Evolutionary conservation across 1,140 invertebrate species (phyloP), one percentile per base, ranked within the genome.

Genomic region (Papilio polytes): DNA sequence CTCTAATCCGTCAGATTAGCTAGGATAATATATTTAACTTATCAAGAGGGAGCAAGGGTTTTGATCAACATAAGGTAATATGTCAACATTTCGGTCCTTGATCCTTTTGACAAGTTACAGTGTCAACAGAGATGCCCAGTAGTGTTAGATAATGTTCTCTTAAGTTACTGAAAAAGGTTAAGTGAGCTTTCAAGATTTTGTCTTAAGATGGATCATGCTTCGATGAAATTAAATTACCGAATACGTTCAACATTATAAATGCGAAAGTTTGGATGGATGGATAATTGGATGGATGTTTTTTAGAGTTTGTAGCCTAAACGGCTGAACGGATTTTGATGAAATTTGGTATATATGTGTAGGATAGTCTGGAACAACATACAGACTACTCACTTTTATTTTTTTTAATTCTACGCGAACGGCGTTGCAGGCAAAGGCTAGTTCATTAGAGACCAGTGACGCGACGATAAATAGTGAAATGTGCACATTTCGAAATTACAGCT

Each of bases 21-120:
- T 15, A 70, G 26, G 12, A 31, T 18, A 31, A 13, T 13, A 36
- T 70, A 70, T 70, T 70, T 36, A 70, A 31, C 26, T 31, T 13
- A 70, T 36, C 63, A 70, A 70, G 31, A 70, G 26, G 63, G 63
- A 31, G 26, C 26, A 70, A 70, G 63, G 63, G 63, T 70, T 70
- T 70, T 70, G 63, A 18, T 26, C 31, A 70, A 70, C 63, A 18
- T 70, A 18, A 70, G 26, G 63, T 36, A 31, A 59, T 59, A 36
- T 70, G 12, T 70, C 26, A 36, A 70, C 63, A 70, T 31, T 10
- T 70, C 26, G 31, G 26, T 31, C 63, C 63, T 31, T 15, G 63
- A 70, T 70, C 63, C 63, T 36, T 13, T 70, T 31, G 63, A 31
- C 63, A 31, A 66, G 20, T 66, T 66, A 63, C 59, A 36, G 20